A percentile compares a stretch with the other conserved stretches of the same genome.
Evolutionary conservation across 1,140 invertebrate genomes (phyloP).

Genomic region (Heliothis subflexa): DNA sequence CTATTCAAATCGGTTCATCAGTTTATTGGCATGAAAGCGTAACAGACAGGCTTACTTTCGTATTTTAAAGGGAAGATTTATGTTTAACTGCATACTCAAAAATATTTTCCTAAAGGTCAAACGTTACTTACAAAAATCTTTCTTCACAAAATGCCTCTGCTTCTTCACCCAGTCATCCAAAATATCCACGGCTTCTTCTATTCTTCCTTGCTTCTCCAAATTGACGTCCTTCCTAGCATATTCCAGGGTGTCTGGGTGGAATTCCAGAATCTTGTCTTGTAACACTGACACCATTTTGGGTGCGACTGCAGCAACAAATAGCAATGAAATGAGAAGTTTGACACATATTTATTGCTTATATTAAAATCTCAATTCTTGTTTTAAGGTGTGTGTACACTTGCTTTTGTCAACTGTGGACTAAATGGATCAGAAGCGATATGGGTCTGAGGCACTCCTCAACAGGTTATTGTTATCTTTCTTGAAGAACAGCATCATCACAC

Average conservation of each 20-base stretch:
- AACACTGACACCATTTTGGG: constrained; percentile 13
- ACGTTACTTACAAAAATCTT: constrained; percentile 60
- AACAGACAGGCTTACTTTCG: no score
- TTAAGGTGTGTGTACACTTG: not conserved
- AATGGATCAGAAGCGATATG: no score
- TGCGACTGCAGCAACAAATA: not conserved
- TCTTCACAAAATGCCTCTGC: constrained; percentile 61
- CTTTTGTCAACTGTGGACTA: no score
- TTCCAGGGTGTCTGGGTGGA: constrained; percentile 54
- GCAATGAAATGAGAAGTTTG: not conserved
- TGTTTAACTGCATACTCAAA: no score
- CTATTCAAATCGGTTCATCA: no score
- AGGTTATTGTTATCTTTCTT: no score
- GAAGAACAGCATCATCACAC: no score
- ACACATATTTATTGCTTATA: not conserved
- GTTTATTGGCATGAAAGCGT: no score
- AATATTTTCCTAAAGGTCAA: no score
- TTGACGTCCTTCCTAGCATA: constrained; percentile 53
- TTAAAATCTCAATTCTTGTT: not conserved
- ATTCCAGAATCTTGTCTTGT: constrained; percentile 28
- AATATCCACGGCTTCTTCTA: constrained; percentile 58
- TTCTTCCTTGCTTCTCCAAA: constrained; percentile 54
- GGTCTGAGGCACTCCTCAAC: no score
- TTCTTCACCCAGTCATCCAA: constrained; percentile 59
- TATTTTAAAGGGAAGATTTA: no score